Conservation (phyloP, 2,797 vertebrate genomes). For the Meriones psammophilus region DNA sequence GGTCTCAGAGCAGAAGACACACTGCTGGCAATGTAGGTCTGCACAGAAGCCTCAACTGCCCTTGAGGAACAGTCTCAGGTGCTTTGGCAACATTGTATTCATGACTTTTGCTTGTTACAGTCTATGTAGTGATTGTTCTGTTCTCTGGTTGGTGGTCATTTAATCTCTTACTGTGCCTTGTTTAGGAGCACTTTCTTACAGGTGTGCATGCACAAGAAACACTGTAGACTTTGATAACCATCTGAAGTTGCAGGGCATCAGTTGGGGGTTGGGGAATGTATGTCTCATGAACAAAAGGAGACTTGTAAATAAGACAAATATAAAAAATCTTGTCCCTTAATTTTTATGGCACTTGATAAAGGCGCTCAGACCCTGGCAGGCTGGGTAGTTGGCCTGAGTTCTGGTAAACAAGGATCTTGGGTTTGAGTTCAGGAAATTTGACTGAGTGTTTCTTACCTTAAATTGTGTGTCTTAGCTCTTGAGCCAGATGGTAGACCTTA, state of each 20-base stretch:
- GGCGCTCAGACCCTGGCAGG: not conserved
- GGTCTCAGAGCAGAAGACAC: not conserved
- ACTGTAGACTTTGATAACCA: not conserved
- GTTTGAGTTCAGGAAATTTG: not conserved
- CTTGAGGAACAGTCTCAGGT: not conserved
- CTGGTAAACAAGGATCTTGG: not conserved
- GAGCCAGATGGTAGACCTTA: not conserved
- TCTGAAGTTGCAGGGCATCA: not conserved
- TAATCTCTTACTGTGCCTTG: not conserved
- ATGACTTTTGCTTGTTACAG: not conserved
- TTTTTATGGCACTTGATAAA: conserved; percentile 31
- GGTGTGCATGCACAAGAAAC: not conserved
- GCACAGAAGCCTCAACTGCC: not conserved
- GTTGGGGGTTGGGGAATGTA: not conserved
- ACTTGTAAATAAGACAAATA: not conserved
- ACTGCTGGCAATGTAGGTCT: no score
- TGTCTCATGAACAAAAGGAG: not conserved
- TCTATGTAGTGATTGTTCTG: not conserved
- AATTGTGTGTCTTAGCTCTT: not conserved
- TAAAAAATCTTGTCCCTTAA: conserved; percentile 4
- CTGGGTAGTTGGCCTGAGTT: not conserved
- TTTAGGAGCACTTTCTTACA: not conserved
- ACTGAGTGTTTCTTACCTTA: not conserved
- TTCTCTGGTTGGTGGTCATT: not conserved
- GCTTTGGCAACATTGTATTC: not conserved